Evolutionary conservation across 2,888 invertebrate species (phyloP), one percentile per base, ranked within the genome.

Genomic region (Andrena minutula): DNA sequence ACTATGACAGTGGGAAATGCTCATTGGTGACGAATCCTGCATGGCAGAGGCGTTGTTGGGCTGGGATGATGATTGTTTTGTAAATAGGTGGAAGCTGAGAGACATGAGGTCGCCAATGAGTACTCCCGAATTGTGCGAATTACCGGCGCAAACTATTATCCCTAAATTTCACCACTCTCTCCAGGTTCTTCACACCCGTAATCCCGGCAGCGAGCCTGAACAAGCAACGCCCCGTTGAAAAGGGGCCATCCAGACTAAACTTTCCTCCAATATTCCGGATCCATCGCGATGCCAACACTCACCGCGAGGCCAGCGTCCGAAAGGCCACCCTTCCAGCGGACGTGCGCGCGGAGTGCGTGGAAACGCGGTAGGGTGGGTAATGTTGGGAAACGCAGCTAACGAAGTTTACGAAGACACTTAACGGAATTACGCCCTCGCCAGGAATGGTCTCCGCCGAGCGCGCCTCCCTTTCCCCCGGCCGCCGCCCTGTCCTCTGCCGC

Each of bases 321-420:
- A 28, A 69, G 41, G 28, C 8, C 41, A 26, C 41, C 56, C 23
- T 56, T 26, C 41, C 26, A 16, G 70, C 70, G 20, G 30, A 20
- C 41, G 28, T 58, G 58, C 47, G 69, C 28, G 47, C 74, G 30
- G 73, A 73, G 74, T 77, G 74, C 86, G 84, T 72, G 83, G 86
- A 56, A 77, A 79, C 56, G 83, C 75, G 41, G 61, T 71, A 69
- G 89, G 80, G 74, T 87, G 90, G 75, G 88, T 91, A 90, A 91
- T 89, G 91, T 88, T 87, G 88, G 91, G 88, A 90, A 91, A 91
- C 89, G 88, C 89, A 88, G 88, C 89, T 92, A 92, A 92, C 91
- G 91, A 92, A 92, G 92, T 92, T 92, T 91, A 88, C 89, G 89
- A 92, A 92, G 92, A 91, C 89, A 92, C 92, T 92, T 90, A 90